These are phyloP conservation scores for Columba guinea DNA, from an alignment of 2,797 vertebrate species.

Conservation along the genomic window DNA sequence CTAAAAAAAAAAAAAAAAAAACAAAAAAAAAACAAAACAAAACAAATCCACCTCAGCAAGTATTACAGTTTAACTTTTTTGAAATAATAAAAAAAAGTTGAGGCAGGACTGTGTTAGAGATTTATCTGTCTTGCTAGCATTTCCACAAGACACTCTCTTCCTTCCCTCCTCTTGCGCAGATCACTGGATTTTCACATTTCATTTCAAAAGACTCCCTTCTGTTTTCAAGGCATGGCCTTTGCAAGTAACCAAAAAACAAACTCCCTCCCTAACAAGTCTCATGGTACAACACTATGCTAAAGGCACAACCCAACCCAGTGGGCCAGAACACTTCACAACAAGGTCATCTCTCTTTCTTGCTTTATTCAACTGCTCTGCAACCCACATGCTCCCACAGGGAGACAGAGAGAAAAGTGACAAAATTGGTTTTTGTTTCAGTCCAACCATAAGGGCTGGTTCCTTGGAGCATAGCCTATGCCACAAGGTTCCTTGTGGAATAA, in stretches of 20 bases:
- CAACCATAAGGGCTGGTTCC: not conserved
- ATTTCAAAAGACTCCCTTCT: constrained; percentile 27
- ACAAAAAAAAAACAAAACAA: not conserved
- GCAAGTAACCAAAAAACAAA: constrained; percentile 5
- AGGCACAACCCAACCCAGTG: not conserved
- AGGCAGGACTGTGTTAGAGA: not conserved
- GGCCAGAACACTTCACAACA: not conserved
- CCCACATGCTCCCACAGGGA: not conserved
- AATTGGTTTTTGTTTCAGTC: not conserved
- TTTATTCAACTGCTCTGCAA: not conserved
- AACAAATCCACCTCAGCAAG: not conserved
- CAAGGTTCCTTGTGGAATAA: not conserved
- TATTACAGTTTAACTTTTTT: not conserved
- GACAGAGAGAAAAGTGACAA: not conserved
- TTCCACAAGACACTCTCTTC: not conserved
- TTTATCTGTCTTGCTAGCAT: not conserved
- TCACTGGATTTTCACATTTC: constrained; percentile 26
- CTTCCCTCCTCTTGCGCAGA: not conserved
- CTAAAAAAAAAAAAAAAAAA: not conserved
- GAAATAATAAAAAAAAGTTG: not conserved
- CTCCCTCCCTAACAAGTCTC: not conserved
- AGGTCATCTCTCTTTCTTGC: not conserved
- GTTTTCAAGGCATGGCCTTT: constrained; percentile 33
- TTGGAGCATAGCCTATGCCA: not conserved
- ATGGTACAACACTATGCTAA: not conserved